Evolutionary conservation across 2,888 invertebrate genomes (phyloP), one percentile per base, ranked within the genome.

Genomic region (Orthonychiurus folsomi): DNA sequence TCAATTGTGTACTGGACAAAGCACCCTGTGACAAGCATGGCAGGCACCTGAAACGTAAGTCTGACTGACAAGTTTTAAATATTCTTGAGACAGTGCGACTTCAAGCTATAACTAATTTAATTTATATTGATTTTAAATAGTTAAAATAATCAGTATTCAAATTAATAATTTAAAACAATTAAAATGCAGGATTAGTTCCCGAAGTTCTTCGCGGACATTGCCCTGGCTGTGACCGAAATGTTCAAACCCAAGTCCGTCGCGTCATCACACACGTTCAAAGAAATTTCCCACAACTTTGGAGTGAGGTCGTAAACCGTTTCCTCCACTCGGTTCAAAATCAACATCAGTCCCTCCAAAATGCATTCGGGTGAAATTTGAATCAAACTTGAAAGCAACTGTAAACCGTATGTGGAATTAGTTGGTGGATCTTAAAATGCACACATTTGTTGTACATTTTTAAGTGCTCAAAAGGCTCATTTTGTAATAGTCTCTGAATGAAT

Each of bases 281-380:
- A 72, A 84, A 85, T 76, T 87, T 83, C 75, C 88, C 88, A 3
- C 85, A 85, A 73, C 87, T 88, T 76, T 88, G 87, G 87, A 81
- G 83, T 1, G 71, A 71, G 62, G 69, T 71, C 3, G 68, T 69
- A 53, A 62, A 66, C 47, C 52, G 66, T 21, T 67, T 66, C 28
- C 54, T 65, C 12, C 59, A 59, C 20, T 59, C 59, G 3, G 50
- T 59, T n/a, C 53, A 62, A 21, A 60, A 63, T 48, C 62, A 62
- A 3, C 47, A 50, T 18, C 62, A 65, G 37, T 59, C 60, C 27
- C 50, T 63, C 21, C 63, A 63, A 12, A 59, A 53, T 27, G 61
- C 63, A 3, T 65, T 65, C 47, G 63, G 63, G 23, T 59, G 26
- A 59, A 47, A 15, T 37, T 5, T 37, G 37, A 37, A 37, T 9